These are phyloP conservation scores for Reticulitermes speratus DNA, from an alignment of 1,140 invertebrate species.

Conservation along the genomic window DNA sequence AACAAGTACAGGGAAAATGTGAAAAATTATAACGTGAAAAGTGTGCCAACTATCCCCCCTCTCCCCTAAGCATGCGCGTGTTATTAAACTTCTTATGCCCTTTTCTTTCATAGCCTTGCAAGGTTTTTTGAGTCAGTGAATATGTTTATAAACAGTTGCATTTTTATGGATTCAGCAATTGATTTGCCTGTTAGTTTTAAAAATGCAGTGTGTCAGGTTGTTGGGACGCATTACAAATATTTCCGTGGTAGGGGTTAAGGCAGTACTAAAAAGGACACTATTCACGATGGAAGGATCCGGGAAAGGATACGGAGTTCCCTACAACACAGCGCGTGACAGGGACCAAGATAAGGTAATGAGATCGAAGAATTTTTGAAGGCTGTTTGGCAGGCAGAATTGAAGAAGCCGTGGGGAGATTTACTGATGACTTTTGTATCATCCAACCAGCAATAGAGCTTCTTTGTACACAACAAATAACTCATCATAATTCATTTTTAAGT, in stretches of 20 bases:
- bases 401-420: too few species aligned
- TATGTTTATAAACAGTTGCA: not conserved
- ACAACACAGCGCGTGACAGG: conserved; percentile 54
- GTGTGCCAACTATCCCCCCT: too few species aligned
- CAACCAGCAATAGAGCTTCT: not conserved
- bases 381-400: too few species aligned
- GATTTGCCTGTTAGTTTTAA: not conserved
- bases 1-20: too few species aligned
- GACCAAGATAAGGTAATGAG: conserved; percentile 60
- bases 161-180: not conserved
- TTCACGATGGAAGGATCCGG: not conserved
- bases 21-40: too few species aligned
- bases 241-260: not conserved
- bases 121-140: not conserved
- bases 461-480: too few species aligned
- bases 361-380: not conserved
- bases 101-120: not conserved
- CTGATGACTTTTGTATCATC: too few species aligned
- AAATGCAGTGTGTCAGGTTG: not conserved
- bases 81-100: not conserved
- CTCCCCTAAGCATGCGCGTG: not conserved
- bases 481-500: not conserved
- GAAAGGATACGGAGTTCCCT: conserved; percentile 38
- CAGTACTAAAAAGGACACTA: not conserved
- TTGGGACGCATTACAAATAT: not conserved